Evolutionary conservation across 1,140 invertebrate genomes (phyloP).

Genomic region (Drosophila arawakana): DNA sequence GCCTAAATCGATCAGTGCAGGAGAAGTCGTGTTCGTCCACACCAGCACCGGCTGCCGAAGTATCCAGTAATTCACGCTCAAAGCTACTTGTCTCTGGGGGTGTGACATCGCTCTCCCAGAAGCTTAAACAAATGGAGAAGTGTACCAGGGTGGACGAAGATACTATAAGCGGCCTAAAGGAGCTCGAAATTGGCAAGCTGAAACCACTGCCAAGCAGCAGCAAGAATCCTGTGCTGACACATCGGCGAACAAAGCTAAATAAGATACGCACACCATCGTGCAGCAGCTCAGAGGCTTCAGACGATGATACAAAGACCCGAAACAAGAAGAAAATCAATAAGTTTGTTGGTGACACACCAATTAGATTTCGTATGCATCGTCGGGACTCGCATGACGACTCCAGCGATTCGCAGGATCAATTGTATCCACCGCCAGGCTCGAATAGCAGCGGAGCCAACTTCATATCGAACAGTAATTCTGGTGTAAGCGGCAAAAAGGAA

Average conservation of each 20-base stretch:
- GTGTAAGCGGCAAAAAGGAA: slow-evolving; percentile 72
- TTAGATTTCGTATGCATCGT: slow-evolving; percentile 86
- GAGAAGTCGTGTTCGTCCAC: slow-evolving; percentile 72
- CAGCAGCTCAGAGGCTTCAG: slow-evolving; percentile 95
- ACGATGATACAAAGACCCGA: slow-evolving; percentile 93
- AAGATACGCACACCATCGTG: slow-evolving; percentile 93
- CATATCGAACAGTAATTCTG: slow-evolving; percentile 67
- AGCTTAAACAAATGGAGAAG: slow-evolving; percentile 80
- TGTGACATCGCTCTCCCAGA: slow-evolving; percentile 62
- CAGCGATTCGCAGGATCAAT: slow-evolving; percentile 90
- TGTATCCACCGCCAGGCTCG: slow-evolving; percentile 84
- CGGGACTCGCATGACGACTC: slow-evolving; percentile 92
- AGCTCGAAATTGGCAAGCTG: slow-evolving; percentile 77
- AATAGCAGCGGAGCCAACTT: slow-evolving; percentile 61
- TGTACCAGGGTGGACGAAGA: slow-evolving; percentile 64
- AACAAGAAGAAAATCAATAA: slow-evolving; percentile 92
- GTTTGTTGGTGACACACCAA: slow-evolving; percentile 86
- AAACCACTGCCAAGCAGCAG: slow-evolving; percentile 87
- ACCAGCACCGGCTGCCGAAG: slow-evolving; percentile 41
- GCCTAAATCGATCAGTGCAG: slow-evolving; percentile 86
- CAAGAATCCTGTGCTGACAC: slow-evolving; percentile 84
- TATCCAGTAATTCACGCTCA: slow-evolving; percentile 65
- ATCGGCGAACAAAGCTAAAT: slow-evolving; percentile 89
- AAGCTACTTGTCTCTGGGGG: slow-evolving; percentile 73
- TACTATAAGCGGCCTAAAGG: slow-evolving; percentile 69